These are phyloP conservation scores for Trididemnum clinides DNA, from an alignment of 23 tunicate species.

Conservation along the genomic window DNA sequence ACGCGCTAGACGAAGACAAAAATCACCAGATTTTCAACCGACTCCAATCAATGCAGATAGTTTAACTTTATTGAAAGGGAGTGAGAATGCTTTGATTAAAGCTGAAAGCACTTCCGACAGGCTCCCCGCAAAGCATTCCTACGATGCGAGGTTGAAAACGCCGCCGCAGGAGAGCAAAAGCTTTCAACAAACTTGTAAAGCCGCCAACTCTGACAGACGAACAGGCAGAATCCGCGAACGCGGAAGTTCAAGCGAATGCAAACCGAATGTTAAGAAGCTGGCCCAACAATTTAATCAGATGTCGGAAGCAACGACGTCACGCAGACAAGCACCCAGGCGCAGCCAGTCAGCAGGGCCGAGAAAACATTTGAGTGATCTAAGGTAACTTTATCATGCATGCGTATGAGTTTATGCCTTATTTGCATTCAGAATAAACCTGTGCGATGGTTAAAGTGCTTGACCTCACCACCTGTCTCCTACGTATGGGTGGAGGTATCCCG, in stretches of 20 bases:
- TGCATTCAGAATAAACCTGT: too few species aligned
- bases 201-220: neutral
- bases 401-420: too few species aligned
- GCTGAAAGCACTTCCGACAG: neutral
- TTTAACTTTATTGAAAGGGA: too few species aligned
- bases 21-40: neutral
- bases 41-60: too few species aligned
- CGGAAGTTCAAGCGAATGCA: neutral
- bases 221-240: neutral
- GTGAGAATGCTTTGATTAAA: neutral
- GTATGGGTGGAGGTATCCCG: neutral
- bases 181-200: neutral
- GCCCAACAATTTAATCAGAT: slow-evolving; percentile 18
- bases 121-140: neutral
- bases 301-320: neutral
- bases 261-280: neutral
- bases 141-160: neutral
- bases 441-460: too few species aligned
- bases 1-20: neutral
- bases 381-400: slow-evolving; percentile 17
- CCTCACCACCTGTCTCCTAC: neutral
- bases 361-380: slow-evolving; percentile 22
- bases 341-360: slow-evolving; percentile 10
- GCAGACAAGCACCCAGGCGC: neutral
- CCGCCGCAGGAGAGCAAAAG: neutral